These are phyloP conservation scores for Syrista parreyssii DNA, from an alignment of 2,888 invertebrate species.

Conservation along the genomic window DNA sequence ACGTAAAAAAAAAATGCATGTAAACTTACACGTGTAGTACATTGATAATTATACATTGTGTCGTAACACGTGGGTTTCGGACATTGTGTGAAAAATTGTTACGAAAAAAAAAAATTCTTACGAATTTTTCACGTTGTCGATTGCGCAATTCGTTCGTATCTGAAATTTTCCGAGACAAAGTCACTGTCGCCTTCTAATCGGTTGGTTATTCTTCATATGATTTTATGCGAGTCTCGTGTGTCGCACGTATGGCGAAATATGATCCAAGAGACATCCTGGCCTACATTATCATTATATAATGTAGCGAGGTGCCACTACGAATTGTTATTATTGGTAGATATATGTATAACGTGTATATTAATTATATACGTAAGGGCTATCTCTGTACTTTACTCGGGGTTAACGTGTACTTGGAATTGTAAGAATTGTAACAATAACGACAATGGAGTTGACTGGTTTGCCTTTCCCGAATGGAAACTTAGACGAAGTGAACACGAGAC, in stretches of 20 bases:
- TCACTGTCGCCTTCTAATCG: constrained; percentile 60
- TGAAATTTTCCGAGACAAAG: constrained; percentile 55
- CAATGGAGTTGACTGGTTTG: background rate
- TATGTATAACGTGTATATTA: background rate
- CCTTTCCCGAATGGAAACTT: background rate
- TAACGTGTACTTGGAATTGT: background rate
- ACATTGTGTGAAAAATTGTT: background rate
- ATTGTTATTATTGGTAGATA: background rate
- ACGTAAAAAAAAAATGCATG: background rate
- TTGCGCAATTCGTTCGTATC: constrained; percentile 20
- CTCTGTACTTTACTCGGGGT: background rate
- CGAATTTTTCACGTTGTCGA: background rate
- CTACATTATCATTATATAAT: constrained; percentile 48
- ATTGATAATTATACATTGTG: background rate
- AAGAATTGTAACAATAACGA: background rate
- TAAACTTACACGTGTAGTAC: background rate
- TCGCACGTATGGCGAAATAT: constrained; percentile 63
- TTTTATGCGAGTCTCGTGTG: constrained; percentile 58
- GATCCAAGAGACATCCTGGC: constrained; percentile 63
- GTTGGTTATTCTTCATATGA: constrained; percentile 56
- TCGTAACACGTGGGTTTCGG: background rate
- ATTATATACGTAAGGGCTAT: background rate
- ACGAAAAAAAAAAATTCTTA: background rate
- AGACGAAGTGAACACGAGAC: background rate
- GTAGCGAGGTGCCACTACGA: background rate